Evolutionary conservation across 2,113 vertebrate species (phyloP).

Genomic region (Hystrix brachyura): DNA sequence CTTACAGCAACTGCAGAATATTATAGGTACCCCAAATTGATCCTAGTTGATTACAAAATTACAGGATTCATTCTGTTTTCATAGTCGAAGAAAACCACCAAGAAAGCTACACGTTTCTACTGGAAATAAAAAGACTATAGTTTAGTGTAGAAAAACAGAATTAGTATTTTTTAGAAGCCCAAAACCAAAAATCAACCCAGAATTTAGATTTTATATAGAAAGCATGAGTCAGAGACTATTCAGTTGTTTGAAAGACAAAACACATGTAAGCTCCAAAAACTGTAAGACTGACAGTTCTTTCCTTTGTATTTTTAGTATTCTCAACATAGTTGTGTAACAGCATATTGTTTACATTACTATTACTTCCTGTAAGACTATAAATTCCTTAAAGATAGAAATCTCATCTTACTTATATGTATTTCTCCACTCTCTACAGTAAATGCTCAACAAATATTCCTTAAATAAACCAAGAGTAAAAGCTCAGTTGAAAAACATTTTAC

Average conservation of each 20-base stretch:
- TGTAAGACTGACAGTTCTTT: background rate
- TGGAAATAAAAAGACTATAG: conserved; percentile 40
- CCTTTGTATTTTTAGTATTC: background rate
- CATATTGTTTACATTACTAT: background rate
- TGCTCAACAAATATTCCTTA: background rate
- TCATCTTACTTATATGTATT: conserved; percentile 9
- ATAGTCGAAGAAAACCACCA: conserved; percentile 32
- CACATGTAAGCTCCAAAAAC: conserved; percentile 5
- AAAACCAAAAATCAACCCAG: background rate
- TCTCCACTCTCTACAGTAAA: background rate
- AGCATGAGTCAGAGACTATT: conserved; percentile 2
- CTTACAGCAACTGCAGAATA: background rate
- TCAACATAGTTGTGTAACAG: background rate
- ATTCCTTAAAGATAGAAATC: conserved; percentile 27
- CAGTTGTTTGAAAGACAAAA: background rate
- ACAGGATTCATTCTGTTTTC: background rate
- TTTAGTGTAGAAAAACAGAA: conserved; percentile 33
- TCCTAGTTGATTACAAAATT: conserved; percentile 2
- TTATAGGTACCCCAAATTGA: background rate
- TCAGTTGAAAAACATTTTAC: conserved; percentile 31
- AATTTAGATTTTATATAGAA: background rate
- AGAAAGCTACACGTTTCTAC: background rate
- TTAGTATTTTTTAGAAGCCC: conserved; percentile 29
- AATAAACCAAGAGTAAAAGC: conserved; percentile 8
- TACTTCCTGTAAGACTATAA: background rate